Conservation (phyloP, 2,113 vertebrate species). For the Callospermophilus lateralis region DNA sequence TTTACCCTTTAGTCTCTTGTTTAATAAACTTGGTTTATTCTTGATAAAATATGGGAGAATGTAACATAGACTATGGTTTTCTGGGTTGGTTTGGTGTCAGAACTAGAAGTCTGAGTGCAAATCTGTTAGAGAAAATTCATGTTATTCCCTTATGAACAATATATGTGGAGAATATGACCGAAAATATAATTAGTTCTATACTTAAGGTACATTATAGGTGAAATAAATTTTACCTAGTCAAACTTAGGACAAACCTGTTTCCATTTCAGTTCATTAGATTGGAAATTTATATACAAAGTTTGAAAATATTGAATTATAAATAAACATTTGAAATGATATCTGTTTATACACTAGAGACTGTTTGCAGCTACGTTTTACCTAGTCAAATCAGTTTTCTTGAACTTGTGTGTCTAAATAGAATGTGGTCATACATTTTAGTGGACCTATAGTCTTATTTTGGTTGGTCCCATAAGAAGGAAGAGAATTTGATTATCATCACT, state of each 20-base stretch:
- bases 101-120: neutral
- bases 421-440: neutral
- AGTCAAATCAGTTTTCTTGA: slow-evolving; percentile 36
- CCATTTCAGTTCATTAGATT: neutral
- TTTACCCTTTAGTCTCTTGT: neutral
- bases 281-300: slow-evolving; percentile 5
- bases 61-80: neutral
- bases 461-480: neutral
- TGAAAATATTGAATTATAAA: slow-evolving; percentile 27
- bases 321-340: slow-evolving; percentile 45
- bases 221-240: slow-evolving; percentile 48
- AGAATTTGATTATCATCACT: slow-evolving; percentile 20
- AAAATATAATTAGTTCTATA: slow-evolving; percentile 13
- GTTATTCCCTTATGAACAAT: neutral
- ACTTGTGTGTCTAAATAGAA: slow-evolving; percentile 42
- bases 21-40: neutral
- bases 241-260: neutral
- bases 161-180: neutral
- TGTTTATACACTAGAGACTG: neutral
- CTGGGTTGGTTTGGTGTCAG: neutral
- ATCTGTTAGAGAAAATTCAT: neutral
- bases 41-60: neutral
- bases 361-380: neutral
- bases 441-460: slow-evolving; percentile 3
- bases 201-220: neutral